Base-by-base conservation (phyloP, 2,888 invertebrate species). In the Dyspetes luteomarginatus region DNA sequence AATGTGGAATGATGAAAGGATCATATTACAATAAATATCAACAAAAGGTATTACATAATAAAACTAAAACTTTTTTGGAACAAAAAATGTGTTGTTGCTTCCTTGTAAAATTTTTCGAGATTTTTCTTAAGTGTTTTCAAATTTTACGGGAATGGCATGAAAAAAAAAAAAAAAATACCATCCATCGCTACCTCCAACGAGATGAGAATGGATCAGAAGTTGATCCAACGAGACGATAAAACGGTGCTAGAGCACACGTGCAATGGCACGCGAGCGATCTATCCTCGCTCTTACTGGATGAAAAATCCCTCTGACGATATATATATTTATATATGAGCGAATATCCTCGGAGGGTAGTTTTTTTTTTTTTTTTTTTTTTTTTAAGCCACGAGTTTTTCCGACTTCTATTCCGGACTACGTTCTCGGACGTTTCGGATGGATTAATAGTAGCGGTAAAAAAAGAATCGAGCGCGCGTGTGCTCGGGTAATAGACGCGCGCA, bases 291-390 rank as follows among this genome's bases (percentile, higher is more conserved):
- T 28, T 1, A 17, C 9, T 43, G 69, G 58, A 72, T 72, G 43
- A 65, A 75, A 76, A 80, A 80, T 28, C 58, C 28, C 28, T 26
- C 19, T 3, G 60, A 58, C 50, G 48, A 48, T 75, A 58, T 24
- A 67, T 41, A 55, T 30, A 30, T 19, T 65, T 45, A 43, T 64
- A 30, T 43, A 28, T 55, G 30, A 48, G 19, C n/a, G 17, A 43
- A 45, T 22, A 52, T 43, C 65, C 30, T 68, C 56, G 45, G 65
- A 75, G 76, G 75, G 80, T 80, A 80, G 79, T 62, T 80, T 80
- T 75, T n/a, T n/a, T n/a, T n/a, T n/a, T n/a, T n/a, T n/a, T n/a
- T n/a, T n/a, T n/a, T n/a, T n/a, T n/a, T 69, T 76, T 67, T 72
- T 62, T 71, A 72, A 76, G 75, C 62, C 62, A 43, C 62, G 55